These are phyloP conservation scores for Cebidichthys violaceus DNA, from an alignment of 2,113 vertebrate species.

Conservation along the genomic window DNA sequence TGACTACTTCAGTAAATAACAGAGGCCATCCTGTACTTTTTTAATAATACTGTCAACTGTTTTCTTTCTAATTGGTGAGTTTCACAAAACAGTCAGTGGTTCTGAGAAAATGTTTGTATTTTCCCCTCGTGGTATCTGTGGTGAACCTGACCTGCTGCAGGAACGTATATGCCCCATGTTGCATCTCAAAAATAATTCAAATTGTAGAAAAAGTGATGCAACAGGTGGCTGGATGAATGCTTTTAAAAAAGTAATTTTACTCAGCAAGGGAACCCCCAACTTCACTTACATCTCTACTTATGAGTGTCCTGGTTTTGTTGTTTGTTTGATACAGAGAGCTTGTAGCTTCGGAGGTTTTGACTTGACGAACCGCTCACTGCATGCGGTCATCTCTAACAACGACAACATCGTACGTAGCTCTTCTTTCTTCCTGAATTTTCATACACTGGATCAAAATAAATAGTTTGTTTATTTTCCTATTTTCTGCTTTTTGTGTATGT, in stretches of 20 bases:
- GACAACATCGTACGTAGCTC: constrained; percentile 64
- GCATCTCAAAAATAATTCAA: not conserved
- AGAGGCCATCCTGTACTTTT: not conserved
- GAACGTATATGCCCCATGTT: not conserved
- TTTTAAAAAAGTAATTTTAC: not conserved
- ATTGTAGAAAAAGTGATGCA: not conserved
- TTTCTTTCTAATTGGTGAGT: not conserved
- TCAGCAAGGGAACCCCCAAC: too few relatives aligned
- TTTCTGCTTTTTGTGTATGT: not conserved
- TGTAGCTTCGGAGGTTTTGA: constrained; percentile 98
- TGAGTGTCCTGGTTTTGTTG: constrained; percentile 12
- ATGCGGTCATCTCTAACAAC: constrained; percentile 76
- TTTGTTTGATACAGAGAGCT: constrained; percentile 88
- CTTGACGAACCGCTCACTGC: constrained; percentile 88
- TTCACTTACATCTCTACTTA: not conserved
- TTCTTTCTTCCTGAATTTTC: not conserved
- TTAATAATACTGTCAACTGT: not conserved
- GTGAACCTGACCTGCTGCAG: not conserved
- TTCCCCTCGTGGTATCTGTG: not conserved
- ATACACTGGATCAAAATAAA: not conserved
- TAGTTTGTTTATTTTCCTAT: not conserved
- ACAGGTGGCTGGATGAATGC: not conserved
- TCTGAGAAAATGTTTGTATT: not conserved
- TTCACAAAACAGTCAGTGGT: not conserved
- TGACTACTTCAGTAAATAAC: not conserved